Conservation (phyloP, 2,888 invertebrate species). For the Caenorhabditis angaria region DNA sequence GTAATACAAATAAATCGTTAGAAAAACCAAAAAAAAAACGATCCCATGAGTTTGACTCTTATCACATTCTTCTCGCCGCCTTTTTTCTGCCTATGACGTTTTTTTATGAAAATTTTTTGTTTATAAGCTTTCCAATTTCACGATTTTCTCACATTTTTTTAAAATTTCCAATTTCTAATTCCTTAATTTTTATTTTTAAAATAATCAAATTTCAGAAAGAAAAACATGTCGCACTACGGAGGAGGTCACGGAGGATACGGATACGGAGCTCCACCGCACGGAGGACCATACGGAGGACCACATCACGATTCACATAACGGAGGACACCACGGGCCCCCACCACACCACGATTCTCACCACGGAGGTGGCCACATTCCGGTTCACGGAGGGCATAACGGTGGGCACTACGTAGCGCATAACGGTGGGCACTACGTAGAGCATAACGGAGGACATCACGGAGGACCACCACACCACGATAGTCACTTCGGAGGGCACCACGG, state of each 20-base stretch:
- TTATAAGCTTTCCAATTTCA: neutral
- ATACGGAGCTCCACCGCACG: neutral
- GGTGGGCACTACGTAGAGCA: slow-evolving; percentile 17
- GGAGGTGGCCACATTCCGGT: neutral
- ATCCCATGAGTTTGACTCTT: neutral
- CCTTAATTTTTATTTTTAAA: neutral
- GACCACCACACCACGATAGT: slow-evolving; percentile 12
- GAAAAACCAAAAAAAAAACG: neutral
- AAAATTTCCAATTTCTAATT: neutral
- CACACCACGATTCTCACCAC: slow-evolving; percentile 20
- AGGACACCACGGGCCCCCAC: slow-evolving; percentile 19
- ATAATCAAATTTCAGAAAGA: neutral
- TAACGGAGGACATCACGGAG: slow-evolving; percentile 15
- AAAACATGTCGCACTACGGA: slow-evolving; percentile 6
- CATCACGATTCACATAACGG: slow-evolving; percentile 12
- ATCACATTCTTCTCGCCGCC: neutral
- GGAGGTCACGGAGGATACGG: slow-evolving; percentile 13
- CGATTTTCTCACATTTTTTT: neutral
- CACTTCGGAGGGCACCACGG: slow-evolving; percentile 24
- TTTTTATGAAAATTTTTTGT: neutral
- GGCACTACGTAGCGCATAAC: slow-evolving; percentile 13
- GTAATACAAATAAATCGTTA: neutral
- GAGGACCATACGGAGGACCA: slow-evolving; percentile 11
- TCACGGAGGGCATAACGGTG: slow-evolving; percentile 22
- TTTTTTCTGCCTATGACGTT: slow-evolving; percentile 1